Base-by-base conservation (phyloP, 2,797 vertebrate genomes). In the Taeniopygia guttata region DNA sequence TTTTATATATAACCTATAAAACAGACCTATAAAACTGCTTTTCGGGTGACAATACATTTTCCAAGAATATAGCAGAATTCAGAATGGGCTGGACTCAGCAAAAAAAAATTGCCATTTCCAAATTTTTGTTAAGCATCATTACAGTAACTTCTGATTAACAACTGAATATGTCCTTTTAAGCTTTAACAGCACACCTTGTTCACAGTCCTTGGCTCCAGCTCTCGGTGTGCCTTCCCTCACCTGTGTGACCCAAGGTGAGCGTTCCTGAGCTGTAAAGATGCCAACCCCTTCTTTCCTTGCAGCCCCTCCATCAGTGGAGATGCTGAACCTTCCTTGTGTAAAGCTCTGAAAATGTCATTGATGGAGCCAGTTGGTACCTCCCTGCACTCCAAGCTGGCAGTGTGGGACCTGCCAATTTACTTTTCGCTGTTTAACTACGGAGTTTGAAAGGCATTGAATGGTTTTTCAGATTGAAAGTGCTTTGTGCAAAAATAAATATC, bases 351-450 rank as follows among this genome's bases (percentile, higher is more conserved):
- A 69, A 64, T 54, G 56, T 14, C 86, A 32, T 3, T 51, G 70
- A 3, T 36, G 0, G 4, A 74, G 56, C 22, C 34, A 38, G 11
- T 10, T 19, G 32, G 19, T 45, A 5, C 22, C 32, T 36, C 32
- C 68, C 30, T 73, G 45, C 29, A n/a, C 51, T 46, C 23, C 3
- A 16, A 73, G 17, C 14, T 74, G 63, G 32, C 38, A 6, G 3
- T 32, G 52, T 54, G 22, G 32, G 13, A 38, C 49, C 27, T 77
- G 27, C 38, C 66, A 8, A 62, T 51, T 67, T 70, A 14, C 15
- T 58, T 76, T 49, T 42, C 4, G 5, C 30, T 6, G 1, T 66
- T 70, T 30, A 58, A 6, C n/a, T 43, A 0, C 15, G 0, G 3
- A 26, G 45, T 85, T 68, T 67, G 42, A 52, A 78, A 48, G 58